phyloP scores from a whole-genome alignment of 1,140 invertebrate genomes.

The Penaeus vannamei region DNA sequence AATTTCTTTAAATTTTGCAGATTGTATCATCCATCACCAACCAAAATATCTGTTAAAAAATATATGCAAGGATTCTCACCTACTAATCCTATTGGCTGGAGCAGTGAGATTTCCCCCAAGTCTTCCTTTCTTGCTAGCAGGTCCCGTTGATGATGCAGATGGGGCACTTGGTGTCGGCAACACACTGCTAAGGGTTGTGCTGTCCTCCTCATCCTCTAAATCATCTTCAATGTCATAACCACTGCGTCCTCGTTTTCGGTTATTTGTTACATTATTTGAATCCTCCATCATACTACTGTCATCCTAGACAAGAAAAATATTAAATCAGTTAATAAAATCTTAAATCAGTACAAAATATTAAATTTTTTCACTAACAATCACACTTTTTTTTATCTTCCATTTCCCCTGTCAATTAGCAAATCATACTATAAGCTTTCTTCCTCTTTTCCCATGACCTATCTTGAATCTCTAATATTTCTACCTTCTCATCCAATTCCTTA shows the following conservation, averaged over 20 bases:
- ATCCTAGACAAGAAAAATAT: neutral
- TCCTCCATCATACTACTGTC: constrained; percentile 54
- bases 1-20: too few species aligned
- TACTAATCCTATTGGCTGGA: constrained; percentile 48
- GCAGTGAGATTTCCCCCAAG: constrained; percentile 39
- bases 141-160: constrained; percentile 32
- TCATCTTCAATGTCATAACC: constrained; percentile 31
- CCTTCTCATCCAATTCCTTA: too few species aligned
- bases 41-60: neutral
- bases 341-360: too few species aligned
- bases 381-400: too few species aligned
- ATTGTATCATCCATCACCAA: too few species aligned
- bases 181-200: constrained; percentile 41
- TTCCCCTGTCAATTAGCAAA: too few species aligned
- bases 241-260: constrained; percentile 43
- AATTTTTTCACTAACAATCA: too few species aligned
- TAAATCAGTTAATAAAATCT: neutral
- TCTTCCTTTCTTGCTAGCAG: constrained; percentile 45
- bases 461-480: too few species aligned
- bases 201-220: constrained; percentile 46
- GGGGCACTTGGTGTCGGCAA: constrained; percentile 30
- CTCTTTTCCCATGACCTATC: too few species aligned
- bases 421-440: too few species aligned
- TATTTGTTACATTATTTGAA: constrained; percentile 29
- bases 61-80: neutral